Percentiles rank a stretch among this genome's conserved stretches.
These are phyloP conservation scores for Sialis fuliginosa DNA, from an alignment of 2,888 invertebrate species.

Conservation along the genomic window DNA sequence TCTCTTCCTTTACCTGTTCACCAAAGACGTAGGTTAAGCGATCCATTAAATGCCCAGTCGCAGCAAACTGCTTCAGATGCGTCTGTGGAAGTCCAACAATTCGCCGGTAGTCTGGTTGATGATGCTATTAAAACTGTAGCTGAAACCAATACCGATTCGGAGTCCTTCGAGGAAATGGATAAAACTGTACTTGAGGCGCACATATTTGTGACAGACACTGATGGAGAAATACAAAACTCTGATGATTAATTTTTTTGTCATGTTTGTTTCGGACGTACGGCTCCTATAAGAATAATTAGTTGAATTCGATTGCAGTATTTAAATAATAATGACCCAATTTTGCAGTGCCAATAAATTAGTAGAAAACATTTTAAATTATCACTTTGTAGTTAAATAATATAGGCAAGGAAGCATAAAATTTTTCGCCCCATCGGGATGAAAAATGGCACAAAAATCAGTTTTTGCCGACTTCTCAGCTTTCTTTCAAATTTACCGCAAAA, in stretches of 20 bases:
- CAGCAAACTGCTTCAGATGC: conserved; percentile 2
- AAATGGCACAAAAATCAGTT: too few species aligned
- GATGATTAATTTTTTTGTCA: conserved; percentile 1
- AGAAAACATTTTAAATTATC: too few species aligned
- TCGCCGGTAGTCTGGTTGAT: conserved; percentile 24
- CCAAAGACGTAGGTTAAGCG: not conserved
- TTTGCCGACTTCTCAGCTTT: too few species aligned
- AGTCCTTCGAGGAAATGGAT: conserved; percentile 6
- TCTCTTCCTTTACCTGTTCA: conserved; percentile 18
- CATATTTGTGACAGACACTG: conserved; percentile 17
- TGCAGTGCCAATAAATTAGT: too few species aligned
- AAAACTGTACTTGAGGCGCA: conserved; percentile 7
- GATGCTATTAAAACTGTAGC: conserved; percentile 24
- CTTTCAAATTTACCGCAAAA: too few species aligned
- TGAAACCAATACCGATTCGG: conserved; percentile 14
- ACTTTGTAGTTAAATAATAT: too few species aligned
- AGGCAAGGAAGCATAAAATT: too few species aligned
- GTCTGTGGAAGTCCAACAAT: conserved; percentile 19
- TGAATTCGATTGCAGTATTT: too few species aligned
- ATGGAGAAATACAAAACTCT: conserved; percentile 8
- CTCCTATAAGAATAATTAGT: too few species aligned
- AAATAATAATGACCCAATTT: too few species aligned
- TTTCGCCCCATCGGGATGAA: too few species aligned
- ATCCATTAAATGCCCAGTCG: not conserved
- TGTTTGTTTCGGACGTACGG: too few species aligned